Percentiles rank a stretch among this genome's conserved stretches.
phyloP scores from a whole-genome alignment of 2,888 invertebrate species.

The Temnothorax ravouxi region DNA sequence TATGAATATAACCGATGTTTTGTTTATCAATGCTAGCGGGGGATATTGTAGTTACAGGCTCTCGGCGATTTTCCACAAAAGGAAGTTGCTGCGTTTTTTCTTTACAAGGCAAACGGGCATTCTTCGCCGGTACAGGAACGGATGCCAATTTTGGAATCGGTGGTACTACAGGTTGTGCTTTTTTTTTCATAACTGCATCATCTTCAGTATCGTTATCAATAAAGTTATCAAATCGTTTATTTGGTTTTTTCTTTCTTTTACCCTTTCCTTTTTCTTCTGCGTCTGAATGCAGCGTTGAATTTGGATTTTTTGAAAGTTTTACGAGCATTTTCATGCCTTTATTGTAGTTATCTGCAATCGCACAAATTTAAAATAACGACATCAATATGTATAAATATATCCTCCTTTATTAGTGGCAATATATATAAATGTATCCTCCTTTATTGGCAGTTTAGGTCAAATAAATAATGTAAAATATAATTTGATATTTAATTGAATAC shows the following conservation, averaged over 20 bases:
- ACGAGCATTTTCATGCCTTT: constrained; percentile 2
- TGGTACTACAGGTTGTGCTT: too few species aligned
- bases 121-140: too few species aligned
- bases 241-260: neutral
- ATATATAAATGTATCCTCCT: neutral
- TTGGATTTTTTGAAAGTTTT: constrained; percentile 18
- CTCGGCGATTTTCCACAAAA: too few species aligned
- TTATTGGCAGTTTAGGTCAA: neutral
- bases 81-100: too few species aligned
- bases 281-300: neutral
- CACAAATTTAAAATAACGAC: neutral
- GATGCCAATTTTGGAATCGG: too few species aligned
- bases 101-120: too few species aligned
- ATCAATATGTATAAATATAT: neutral
- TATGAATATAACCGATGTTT: too few species aligned
- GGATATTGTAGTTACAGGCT: too few species aligned
- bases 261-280: neutral
- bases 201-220: too few species aligned
- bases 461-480: constrained; percentile 2
- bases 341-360: constrained; percentile 11
- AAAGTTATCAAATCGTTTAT: neutral
- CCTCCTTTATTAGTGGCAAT: too few species aligned
- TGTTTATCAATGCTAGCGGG: too few species aligned
- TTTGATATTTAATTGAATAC: neutral
- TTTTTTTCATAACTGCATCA: too few species aligned